Percentiles rank a stretch among this genome's conserved stretches.
phyloP scores from a whole-genome alignment of 2,797 vertebrate genomes.

The Holocentrus rufus region DNA sequence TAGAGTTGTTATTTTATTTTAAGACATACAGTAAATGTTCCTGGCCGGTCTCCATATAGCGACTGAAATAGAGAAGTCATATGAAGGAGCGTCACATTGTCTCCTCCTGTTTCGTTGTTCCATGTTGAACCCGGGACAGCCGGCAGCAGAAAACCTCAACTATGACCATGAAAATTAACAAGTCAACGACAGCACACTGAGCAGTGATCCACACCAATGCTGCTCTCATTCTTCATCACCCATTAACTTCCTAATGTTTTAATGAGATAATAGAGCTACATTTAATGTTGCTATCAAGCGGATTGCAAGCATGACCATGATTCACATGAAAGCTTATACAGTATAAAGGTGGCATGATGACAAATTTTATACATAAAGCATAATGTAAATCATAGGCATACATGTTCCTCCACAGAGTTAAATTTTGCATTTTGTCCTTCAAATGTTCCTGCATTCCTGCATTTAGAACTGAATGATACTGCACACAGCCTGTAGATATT shows the following conservation, averaged over 20 bases:
- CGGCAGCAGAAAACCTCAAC: slow-evolving; percentile 50
- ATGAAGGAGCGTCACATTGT: slow-evolving; percentile 49
- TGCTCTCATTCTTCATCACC: neutral
- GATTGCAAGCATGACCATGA: neutral
- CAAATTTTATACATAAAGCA: neutral
- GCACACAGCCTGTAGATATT: slow-evolving; percentile 25
- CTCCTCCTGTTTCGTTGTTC: slow-evolving; percentile 19
- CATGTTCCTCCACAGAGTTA: no score
- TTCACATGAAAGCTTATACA: neutral
- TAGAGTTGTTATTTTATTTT: slow-evolving; percentile 64
- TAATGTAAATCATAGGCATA: no score
- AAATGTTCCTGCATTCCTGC: slow-evolving; percentile 11
- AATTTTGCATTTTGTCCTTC: neutral
- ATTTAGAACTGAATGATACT: neutral
- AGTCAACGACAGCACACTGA: slow-evolving; percentile 9
- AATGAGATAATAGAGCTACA: neutral
- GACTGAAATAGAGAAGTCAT: slow-evolving; percentile 53
- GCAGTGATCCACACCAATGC: slow-evolving; percentile 5
- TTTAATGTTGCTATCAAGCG: neutral
- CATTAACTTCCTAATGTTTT: neutral
- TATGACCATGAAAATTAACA: slow-evolving; percentile 33
- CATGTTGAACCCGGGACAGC: slow-evolving; percentile 39
- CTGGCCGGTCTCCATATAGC: slow-evolving; percentile 15
- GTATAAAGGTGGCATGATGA: neutral
- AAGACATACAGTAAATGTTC: slow-evolving; percentile 20